Evolutionary conservation across 2,888 invertebrate genomes (phyloP).

Genomic region (Flexamia atlantica): DNA sequence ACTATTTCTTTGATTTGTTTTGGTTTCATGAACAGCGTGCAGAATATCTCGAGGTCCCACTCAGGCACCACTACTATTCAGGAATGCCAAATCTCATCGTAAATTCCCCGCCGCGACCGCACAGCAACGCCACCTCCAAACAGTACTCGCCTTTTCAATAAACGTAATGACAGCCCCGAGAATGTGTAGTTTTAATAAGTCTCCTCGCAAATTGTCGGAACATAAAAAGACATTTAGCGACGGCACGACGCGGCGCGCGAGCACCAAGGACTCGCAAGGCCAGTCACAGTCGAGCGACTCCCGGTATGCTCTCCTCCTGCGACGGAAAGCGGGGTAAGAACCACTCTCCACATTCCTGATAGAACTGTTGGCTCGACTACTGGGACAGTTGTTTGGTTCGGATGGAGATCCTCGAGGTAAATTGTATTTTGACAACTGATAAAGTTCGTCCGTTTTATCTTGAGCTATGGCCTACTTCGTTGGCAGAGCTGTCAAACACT

Average conservation of each 20-base stretch:
- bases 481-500: no score
- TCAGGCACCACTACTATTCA: not conserved
- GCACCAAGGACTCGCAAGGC: conserved; percentile 32
- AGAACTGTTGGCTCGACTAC: conserved; percentile 1
- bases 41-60: not conserved
- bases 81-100: conserved; percentile 8
- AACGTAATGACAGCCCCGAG: conserved; percentile 1
- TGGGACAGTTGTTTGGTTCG: not conserved
- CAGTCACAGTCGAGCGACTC: conserved; percentile 44
- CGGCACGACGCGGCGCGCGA: conserved; percentile 24
- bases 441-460: no score
- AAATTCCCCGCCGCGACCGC: conserved; percentile 3
- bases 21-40: not conserved
- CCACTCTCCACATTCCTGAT: conserved; percentile 41
- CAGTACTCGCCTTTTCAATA: conserved; percentile 8
- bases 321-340: conserved; percentile 47
- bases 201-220: conserved; percentile 10
- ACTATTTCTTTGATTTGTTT: no score
- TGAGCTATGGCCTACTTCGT: no score
- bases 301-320: conserved; percentile 3
- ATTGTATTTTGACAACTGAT: no score
- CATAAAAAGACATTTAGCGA: conserved; percentile 57
- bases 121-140: not conserved
- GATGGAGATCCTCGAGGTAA: not conserved
- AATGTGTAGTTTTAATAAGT: conserved; percentile 44